Evolutionary conservation across 1,140 invertebrate genomes (phyloP).

Genomic region (Mercenaria mercenaria): DNA sequence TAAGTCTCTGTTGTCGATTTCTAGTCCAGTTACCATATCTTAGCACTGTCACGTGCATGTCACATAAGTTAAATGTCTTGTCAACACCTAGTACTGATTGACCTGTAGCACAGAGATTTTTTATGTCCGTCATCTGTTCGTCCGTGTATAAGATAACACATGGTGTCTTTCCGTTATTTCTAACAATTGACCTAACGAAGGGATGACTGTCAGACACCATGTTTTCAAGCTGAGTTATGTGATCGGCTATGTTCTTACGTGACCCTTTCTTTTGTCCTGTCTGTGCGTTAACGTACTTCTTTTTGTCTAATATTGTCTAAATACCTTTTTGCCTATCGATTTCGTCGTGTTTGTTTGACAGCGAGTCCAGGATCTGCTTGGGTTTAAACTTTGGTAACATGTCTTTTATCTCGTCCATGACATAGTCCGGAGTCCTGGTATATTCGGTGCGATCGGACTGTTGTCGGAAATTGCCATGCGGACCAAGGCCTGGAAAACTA

Average conservation of each 20-base stretch:
- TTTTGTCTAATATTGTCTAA: neutral
- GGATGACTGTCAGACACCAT: neutral
- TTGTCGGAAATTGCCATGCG: slow-evolving; percentile 42
- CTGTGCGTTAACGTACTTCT: neutral
- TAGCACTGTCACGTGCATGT: slow-evolving; percentile 46
- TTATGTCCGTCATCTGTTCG: slow-evolving; percentile 21
- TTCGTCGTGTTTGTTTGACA: slow-evolving; percentile 21
- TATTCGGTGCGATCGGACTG: neutral
- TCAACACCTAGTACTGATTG: slow-evolving; percentile 29
- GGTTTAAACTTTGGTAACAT: slow-evolving; percentile 35
- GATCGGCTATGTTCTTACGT: neutral
- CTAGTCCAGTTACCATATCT: too few relatives aligned
- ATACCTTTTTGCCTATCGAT: neutral
- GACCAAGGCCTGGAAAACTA: slow-evolving; percentile 32
- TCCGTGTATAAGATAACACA: slow-evolving; percentile 34
- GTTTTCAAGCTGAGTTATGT: slow-evolving; percentile 5
- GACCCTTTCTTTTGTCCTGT: neutral
- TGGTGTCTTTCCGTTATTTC: neutral
- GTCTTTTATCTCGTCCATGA: slow-evolving; percentile 41
- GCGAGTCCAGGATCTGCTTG: neutral
- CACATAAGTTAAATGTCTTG: slow-evolving; percentile 22
- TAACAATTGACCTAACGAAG: slow-evolving; percentile 27
- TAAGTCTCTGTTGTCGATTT: too few relatives aligned
- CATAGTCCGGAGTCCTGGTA: slow-evolving; percentile 7
- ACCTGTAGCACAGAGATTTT: slow-evolving; percentile 21